phyloP scores from a whole-genome alignment of 2,888 invertebrate genomes.

The Dugesia japonica region DNA sequence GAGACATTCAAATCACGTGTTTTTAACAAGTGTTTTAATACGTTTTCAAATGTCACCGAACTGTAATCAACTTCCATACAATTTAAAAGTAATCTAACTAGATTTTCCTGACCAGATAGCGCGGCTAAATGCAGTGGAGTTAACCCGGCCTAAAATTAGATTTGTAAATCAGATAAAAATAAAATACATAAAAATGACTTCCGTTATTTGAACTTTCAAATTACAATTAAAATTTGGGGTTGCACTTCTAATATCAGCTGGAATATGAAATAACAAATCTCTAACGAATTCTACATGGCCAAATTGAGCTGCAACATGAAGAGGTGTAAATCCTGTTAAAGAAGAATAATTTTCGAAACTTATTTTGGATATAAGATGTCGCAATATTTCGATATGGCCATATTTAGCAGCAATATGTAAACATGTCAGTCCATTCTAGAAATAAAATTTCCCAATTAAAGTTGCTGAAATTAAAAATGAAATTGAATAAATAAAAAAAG shows the following conservation, averaged over 20 bases:
- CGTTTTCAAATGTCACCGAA: conserved; percentile 53
- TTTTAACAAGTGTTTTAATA: neutral
- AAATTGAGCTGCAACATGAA: conserved; percentile 84
- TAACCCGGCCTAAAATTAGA: conserved; percentile 61
- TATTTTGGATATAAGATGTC: too few relatives aligned
- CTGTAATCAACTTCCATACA: conserved; percentile 95
- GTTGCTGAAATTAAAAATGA: too few relatives aligned
- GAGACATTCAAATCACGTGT: neutral
- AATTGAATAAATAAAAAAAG: too few relatives aligned
- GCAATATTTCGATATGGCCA: conserved; percentile 57
- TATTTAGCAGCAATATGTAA: conserved; percentile 91
- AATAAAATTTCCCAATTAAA: too few relatives aligned
- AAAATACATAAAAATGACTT: too few relatives aligned
- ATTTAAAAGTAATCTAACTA: conserved; percentile 80
- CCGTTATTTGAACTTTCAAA: too few relatives aligned
- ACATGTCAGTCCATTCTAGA: conserved; percentile 67
- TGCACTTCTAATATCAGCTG: conserved; percentile 86
- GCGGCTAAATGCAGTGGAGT: conserved; percentile 90
- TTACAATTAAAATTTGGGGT: neutral
- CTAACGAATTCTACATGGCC: conserved; percentile 85
- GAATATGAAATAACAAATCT: conserved; percentile 74
- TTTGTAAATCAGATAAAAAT: too few relatives aligned
- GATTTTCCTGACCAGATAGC: conserved; percentile 91
- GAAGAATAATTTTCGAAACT: neutral
- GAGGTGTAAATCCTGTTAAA: conserved; percentile 76